A percentile compares a stretch with the other conserved stretches of the same genome.
Evolutionary conservation across 2,888 invertebrate species (phyloP).

Genomic region (Drosophila pseudotalamancana): DNA sequence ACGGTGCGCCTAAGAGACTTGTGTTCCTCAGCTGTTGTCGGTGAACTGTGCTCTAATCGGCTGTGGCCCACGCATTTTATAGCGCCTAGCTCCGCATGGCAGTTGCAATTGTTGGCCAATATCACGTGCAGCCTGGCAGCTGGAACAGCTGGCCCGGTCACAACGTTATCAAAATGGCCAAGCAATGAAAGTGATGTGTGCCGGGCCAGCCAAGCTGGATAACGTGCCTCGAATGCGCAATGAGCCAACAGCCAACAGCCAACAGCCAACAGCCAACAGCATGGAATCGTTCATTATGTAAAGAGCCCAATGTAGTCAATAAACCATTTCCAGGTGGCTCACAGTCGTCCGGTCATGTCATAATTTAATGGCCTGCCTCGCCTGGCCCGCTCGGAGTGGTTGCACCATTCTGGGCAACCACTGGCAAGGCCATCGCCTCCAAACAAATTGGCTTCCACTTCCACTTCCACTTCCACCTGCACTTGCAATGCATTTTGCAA

Average conservation of each 20-base stretch:
- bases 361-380: constrained; percentile 60
- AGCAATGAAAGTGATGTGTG: constrained; percentile 66
- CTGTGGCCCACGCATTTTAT: constrained; percentile 75
- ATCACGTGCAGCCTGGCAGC: constrained; percentile 40
- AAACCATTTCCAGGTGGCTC: constrained; percentile 59
- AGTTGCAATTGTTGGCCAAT: constrained; percentile 54
- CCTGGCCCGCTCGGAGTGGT: neutral
- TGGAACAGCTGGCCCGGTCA: constrained; percentile 18
- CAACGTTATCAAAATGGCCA: constrained; percentile 68
- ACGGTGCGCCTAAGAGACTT: constrained; percentile 61
- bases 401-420: constrained; percentile 34
- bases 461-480: constrained; percentile 18
- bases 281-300: constrained; percentile 65
- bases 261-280: constrained; percentile 12
- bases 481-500: constrained; percentile 41
- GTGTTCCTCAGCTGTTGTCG: constrained; percentile 65
- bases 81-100: constrained; percentile 58
- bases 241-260: constrained; percentile 49
- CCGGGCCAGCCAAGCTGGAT: constrained; percentile 28
- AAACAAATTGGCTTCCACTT: constrained; percentile 6
- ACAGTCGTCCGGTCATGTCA: constrained; percentile 58
- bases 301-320: constrained; percentile 57
- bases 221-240: constrained; percentile 64
- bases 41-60: constrained; percentile 74
- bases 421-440: constrained; percentile 49